phyloP scores from a whole-genome alignment of 2,113 vertebrate species.

The Amblyopsis rosae region DNA sequence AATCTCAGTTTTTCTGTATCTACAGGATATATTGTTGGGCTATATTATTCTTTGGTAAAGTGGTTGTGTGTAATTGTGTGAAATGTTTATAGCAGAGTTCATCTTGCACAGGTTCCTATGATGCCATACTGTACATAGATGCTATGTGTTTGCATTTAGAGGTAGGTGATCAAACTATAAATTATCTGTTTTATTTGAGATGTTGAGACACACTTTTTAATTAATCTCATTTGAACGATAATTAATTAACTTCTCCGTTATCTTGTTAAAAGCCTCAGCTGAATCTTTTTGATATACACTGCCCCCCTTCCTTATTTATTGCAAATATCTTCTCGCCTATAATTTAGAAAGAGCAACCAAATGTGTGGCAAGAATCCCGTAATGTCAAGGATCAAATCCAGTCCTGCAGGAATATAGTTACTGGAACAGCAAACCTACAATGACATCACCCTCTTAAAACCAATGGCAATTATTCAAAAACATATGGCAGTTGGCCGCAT shows the following conservation, averaged over 20 bases:
- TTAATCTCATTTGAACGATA: too few relatives aligned
- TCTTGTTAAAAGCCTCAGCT: conserved; percentile 11
- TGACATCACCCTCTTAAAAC: conserved; percentile 73
- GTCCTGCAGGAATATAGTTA: conserved; percentile 63
- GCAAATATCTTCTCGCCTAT: conserved; percentile 36
- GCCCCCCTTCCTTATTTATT: conserved; percentile 8
- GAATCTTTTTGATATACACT: neutral
- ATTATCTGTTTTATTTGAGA: too few relatives aligned
- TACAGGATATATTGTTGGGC: too few relatives aligned
- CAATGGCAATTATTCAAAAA: conserved; percentile 70
- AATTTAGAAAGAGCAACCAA: neutral
- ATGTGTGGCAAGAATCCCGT: conserved; percentile 38
- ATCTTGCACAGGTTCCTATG: too few relatives aligned
- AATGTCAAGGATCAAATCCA: conserved; percentile 55
- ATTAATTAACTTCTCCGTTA: neutral
- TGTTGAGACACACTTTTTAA: too few relatives aligned
- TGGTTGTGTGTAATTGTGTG: too few relatives aligned
- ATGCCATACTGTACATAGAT: too few relatives aligned
- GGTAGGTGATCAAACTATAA: too few relatives aligned
- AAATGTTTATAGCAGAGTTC: too few relatives aligned
- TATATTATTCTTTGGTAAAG: too few relatives aligned
- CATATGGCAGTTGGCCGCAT: conserved; percentile 57
- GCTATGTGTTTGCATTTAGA: too few relatives aligned
- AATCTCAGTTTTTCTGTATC: too few relatives aligned
- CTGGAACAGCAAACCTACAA: conserved; percentile 62